phyloP scores from a whole-genome alignment of 2,797 vertebrate genomes.

The Monodelphis domestica region DNA sequence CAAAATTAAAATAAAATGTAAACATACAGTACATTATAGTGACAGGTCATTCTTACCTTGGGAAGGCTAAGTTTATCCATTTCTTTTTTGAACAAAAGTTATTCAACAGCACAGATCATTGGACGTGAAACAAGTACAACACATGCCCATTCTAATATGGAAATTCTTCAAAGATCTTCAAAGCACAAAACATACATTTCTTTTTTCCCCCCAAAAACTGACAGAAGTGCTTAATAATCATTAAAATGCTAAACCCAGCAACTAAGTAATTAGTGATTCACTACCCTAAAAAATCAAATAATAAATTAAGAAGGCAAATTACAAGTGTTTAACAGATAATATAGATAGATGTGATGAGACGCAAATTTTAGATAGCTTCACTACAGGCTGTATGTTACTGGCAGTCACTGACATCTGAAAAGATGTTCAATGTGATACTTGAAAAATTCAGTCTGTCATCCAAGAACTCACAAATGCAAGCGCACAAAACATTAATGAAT shows the following conservation, averaged over 20 bases:
- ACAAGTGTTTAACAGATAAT: constrained; percentile 85
- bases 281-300: constrained; percentile 86
- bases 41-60: constrained; percentile 81
- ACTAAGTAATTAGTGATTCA: constrained; percentile 86
- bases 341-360: constrained; percentile 83
- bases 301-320: constrained; percentile 86
- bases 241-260: constrained; percentile 85
- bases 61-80: constrained; percentile 81
- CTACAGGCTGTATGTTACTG: constrained; percentile 85
- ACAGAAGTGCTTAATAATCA: constrained; percentile 87
- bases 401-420: constrained; percentile 83
- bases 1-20: constrained; percentile 84
- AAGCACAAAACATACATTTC: constrained; percentile 86
- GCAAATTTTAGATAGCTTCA: constrained; percentile 81
- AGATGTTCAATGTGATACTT: constrained; percentile 84
- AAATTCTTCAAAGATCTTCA: constrained; percentile 86
- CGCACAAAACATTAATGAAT: constrained; percentile 92
- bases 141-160: constrained; percentile 87
- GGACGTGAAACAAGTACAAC: constrained; percentile 86
- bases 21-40: constrained; percentile 87
- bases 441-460: constrained; percentile 84
- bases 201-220: constrained; percentile 84
- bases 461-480: constrained; percentile 91
- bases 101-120: constrained; percentile 86
- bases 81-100: constrained; percentile 81